A percentile compares a stretch with the other conserved stretches of the same genome.
Conservation (phyloP, 1,140 invertebrate species). For the Protaetia brevitarsis region DNA sequence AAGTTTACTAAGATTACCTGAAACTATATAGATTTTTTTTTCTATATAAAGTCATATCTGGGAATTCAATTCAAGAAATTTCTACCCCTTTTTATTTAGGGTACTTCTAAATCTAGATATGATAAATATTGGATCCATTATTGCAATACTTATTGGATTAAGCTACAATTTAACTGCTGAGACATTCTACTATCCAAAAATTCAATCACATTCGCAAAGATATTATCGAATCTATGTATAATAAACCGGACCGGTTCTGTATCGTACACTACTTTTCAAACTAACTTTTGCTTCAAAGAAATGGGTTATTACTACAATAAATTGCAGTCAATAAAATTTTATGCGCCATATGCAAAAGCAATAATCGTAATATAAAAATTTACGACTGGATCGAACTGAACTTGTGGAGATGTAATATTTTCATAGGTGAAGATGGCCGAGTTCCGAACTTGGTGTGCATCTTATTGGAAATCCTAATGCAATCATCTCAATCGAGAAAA, state of each 20-base stretch:
- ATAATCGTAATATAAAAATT: constrained; percentile 13
- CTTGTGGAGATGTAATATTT: neutral
- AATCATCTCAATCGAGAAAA: too few species aligned
- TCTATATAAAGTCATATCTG: too few species aligned
- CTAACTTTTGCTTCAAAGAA: neutral
- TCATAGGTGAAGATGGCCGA: neutral
- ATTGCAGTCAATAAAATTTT: neutral
- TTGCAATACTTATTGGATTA: too few species aligned
- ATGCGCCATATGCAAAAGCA: constrained; percentile 1
- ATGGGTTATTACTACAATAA: neutral
- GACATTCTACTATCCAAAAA: neutral
- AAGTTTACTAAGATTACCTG: too few species aligned
- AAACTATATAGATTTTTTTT: neutral
- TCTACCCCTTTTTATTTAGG: too few species aligned
- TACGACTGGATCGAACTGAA: neutral
- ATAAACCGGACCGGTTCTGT: neutral
- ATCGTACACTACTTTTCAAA: neutral
- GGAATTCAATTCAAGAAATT: too few species aligned
- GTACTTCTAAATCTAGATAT: too few species aligned
- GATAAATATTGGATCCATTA: too few species aligned
- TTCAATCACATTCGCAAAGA: neutral
- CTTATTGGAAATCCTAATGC: too few species aligned
- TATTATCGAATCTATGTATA: constrained; percentile 11
- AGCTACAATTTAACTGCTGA: too few species aligned
- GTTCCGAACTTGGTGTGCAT: too few species aligned